These are phyloP conservation scores for Rafetus swinhoei DNA, from an alignment of 2,113 vertebrate species.

Conservation along the genomic window DNA sequence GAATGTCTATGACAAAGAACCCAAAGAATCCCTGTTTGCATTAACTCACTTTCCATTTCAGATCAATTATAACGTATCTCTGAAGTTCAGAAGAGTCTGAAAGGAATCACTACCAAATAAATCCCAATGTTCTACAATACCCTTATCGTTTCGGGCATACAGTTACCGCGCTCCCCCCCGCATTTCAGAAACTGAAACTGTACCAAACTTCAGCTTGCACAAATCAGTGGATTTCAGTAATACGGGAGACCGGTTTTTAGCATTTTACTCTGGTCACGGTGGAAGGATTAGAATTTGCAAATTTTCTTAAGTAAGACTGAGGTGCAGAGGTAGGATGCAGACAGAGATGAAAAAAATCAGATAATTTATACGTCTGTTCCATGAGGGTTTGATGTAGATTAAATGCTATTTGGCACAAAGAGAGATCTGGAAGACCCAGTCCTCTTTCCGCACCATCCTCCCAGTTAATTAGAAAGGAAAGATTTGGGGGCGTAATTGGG, in stretches of 20 bases:
- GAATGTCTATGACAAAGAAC: not conserved
- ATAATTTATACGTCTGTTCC: not conserved
- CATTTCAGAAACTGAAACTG: not conserved
- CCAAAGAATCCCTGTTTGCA: not conserved
- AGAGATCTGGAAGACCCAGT: not conserved
- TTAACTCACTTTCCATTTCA: not conserved
- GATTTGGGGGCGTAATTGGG: not conserved
- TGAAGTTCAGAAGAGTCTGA: not conserved
- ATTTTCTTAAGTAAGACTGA: not conserved
- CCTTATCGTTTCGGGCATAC: not conserved
- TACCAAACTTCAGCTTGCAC: not conserved
- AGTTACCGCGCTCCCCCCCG: not conserved
- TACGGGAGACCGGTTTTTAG: accelerated
- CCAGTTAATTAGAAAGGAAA: slow-evolving; percentile 7
- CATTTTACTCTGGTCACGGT: not conserved
- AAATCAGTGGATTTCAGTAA: not conserved
- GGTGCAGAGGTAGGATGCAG: not conserved
- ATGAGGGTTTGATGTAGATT: not conserved
- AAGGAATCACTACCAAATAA: slow-evolving; percentile 15
- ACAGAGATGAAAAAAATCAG: too few species aligned
- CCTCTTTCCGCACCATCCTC: not conserved
- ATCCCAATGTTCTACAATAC: not conserved
- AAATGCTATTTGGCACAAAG: not conserved
- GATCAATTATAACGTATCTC: slow-evolving; percentile 40
- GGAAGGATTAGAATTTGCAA: not conserved